These are phyloP conservation scores for Astyanax mexicanus DNA, from an alignment of 2,797 vertebrate species.

Conservation along the genomic window DNA sequence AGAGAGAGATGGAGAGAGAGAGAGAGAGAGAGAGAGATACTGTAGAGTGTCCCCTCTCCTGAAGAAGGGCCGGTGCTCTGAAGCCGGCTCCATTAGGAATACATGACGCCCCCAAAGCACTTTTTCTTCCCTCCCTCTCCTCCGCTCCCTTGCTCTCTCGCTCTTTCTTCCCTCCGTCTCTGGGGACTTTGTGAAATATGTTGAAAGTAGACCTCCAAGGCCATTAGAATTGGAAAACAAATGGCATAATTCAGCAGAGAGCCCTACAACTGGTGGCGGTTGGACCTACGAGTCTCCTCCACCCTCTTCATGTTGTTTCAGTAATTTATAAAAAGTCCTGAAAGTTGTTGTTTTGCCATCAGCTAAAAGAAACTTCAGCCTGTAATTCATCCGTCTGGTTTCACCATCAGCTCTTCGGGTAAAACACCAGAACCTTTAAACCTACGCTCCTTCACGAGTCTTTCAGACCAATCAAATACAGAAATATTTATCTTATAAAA, in stretches of 20 bases:
- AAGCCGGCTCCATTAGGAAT: conserved; percentile 50
- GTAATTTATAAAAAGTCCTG: conserved; percentile 56
- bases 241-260: conserved; percentile 77
- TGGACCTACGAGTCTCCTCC: conserved; percentile 42
- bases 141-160: conserved; percentile 22
- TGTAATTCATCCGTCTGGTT: conserved; percentile 20
- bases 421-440: conserved; percentile 14
- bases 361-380: conserved; percentile 42
- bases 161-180: conserved; percentile 33
- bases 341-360: conserved; percentile 34
- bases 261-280: conserved; percentile 60
- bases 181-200: conserved; percentile 66
- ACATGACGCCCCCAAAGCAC: conserved; percentile 53
- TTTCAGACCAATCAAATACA: neutral
- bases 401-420: conserved; percentile 56
- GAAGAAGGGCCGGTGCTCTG: conserved; percentile 35
- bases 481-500: too few species aligned
- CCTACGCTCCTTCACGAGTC: neutral
- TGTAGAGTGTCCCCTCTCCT: conserved; percentile 22
- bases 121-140: conserved; percentile 21
- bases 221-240: conserved; percentile 71
- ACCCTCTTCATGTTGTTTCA: conserved; percentile 34
- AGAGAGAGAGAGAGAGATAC: conserved; percentile 26
- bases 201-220: conserved; percentile 73
- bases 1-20: neutral